Base-by-base conservation (phyloP, 2,113 vertebrate genomes). In the Campylorhamphus procurvoides region DNA sequence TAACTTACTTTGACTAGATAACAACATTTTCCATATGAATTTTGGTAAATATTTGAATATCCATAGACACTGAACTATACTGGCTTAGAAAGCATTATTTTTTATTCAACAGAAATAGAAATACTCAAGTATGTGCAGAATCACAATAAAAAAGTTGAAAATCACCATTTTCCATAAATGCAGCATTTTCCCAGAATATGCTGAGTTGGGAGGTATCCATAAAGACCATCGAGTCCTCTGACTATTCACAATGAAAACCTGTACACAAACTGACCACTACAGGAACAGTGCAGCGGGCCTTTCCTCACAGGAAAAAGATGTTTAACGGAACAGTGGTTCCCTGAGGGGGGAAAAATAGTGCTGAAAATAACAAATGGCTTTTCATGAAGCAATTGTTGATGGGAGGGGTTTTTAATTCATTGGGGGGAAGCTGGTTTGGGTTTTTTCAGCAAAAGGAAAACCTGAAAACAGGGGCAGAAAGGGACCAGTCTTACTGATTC, bases 371-470 rank as follows among this genome's bases (percentile, higher is more conserved):
- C 27, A 33, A n/a, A 9, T 1, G 4, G 20, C 2, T 68, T 85
- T 64, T 72, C 5, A 4, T 40, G 40, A 90, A 87, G 5, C 19
- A 90, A 90, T 37, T 82, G 27, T 3, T 77, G 31, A 6, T 49
- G 6, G 6, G n/a, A 53, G 18, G 2, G 6, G 31, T 50, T 39
- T 60, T 59, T 44, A 19, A 14, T 52, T 77, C 63, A 5, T 22
- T 60, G 39, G 0, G 0, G 6, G 18, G 18, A 31, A 23, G 20
- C 18, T 64, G 31, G 37, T 64, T 67, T 60, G 27, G 3, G 0
- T 31, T 67, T 73, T 56, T 72, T 66, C 42, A 60, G 12, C 24
- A 72, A 73, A 90, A 59, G 5, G 2, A 33, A 94, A 94, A 77
- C 23, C 14, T 77, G 28, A 88, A 85, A 83, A 56, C 5, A 35